phyloP scores from a whole-genome alignment of 2,797 vertebrate species.

The Schizopygopsis malacanthus region DNA sequence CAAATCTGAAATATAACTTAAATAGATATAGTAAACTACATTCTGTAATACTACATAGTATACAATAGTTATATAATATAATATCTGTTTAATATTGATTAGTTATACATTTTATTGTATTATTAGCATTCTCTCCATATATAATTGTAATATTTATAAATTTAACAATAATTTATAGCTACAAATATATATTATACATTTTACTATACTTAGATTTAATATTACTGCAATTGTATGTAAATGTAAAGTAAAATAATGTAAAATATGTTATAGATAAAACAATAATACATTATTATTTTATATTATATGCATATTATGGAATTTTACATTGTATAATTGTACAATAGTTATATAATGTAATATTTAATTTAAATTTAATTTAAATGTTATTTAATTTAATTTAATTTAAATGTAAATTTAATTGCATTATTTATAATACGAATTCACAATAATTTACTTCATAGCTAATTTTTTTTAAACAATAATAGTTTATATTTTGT shows the following conservation, averaged over 20 bases:
- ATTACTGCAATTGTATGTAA: neutral
- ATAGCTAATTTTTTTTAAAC: too few relatives aligned
- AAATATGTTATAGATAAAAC: too few relatives aligned
- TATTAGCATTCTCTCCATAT: neutral
- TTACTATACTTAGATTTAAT: neutral
- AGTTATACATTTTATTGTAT: neutral
- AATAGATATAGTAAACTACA: constrained; percentile 5
- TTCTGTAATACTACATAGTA: neutral
- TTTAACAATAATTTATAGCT: neutral
- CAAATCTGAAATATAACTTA: constrained; percentile 22
- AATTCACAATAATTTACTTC: neutral
- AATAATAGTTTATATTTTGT: neutral
- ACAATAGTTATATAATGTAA: neutral
- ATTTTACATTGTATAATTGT: neutral
- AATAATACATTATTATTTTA: neutral
- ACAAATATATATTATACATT: neutral
- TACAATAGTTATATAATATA: neutral
- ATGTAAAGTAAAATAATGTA: neutral
- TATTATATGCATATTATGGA: neutral
- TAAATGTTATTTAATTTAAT: too few relatives aligned
- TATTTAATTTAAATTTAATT: neutral
- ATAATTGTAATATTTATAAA: neutral
- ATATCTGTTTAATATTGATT: too few relatives aligned
- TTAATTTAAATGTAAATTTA: too few relatives aligned
- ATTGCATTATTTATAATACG: neutral